These are phyloP conservation scores for Glyphotaelius pellucidus DNA, from an alignment of 2,888 invertebrate species.

Conservation along the genomic window DNA sequence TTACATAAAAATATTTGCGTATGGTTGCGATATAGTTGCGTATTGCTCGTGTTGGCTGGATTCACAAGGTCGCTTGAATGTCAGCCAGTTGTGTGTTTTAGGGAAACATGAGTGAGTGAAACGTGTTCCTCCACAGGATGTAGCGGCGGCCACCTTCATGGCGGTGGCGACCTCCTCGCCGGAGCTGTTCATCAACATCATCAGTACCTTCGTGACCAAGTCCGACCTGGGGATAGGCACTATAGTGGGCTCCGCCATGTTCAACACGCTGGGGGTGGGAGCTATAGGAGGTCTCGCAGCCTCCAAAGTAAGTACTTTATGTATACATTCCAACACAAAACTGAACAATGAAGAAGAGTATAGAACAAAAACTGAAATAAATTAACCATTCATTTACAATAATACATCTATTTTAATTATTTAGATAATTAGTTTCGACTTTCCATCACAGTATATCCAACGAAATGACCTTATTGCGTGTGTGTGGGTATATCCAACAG, in stretches of 20 bases:
- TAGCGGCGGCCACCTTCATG: slow-evolving; percentile 98
- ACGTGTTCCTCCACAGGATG: slow-evolving; percentile 78
- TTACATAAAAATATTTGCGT: neutral
- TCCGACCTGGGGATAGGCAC: slow-evolving; percentile 93
- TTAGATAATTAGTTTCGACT: too few species aligned
- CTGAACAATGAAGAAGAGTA: too few species aligned
- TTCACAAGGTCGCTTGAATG: neutral
- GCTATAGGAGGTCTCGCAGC: slow-evolving; percentile 88
- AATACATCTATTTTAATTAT: too few species aligned
- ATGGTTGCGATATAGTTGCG: neutral
- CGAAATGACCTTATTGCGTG: too few species aligned
- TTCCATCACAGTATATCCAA: too few species aligned
- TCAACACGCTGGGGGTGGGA: slow-evolving; percentile 91
- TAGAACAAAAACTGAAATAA: too few species aligned
- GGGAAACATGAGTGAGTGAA: slow-evolving; percentile 51
- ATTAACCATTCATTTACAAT: too few species aligned
- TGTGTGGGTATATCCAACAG: too few species aligned
- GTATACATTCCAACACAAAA: too few species aligned
- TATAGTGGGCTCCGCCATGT: slow-evolving; percentile 91
- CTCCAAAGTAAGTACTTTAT: slow-evolving; percentile 77
- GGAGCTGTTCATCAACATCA: slow-evolving; percentile 94
- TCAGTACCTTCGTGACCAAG: slow-evolving; percentile 89
- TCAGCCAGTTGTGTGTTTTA: slow-evolving; percentile 12
- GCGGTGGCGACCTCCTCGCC: slow-evolving; percentile 96
- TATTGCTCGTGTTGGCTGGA: neutral